Base-by-base conservation (phyloP, 2,888 invertebrate species). In the Pyralis farinalis region DNA sequence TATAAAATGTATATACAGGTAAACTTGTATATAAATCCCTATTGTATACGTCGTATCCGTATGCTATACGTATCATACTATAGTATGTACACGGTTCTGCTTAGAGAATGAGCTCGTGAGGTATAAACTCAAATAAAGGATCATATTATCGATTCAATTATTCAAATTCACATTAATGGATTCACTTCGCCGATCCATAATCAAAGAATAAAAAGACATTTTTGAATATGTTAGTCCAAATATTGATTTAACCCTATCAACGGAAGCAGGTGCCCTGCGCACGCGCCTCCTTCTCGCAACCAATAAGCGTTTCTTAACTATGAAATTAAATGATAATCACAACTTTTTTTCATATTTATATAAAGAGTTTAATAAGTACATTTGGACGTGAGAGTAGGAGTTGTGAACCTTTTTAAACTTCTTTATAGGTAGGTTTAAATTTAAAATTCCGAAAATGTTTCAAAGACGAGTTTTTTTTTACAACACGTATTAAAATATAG, bases 301-400 rank as follows among this genome's bases (percentile, higher is more conserved):
- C 85, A 84, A 82, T 86, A 81, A 84, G 73, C 74, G 79, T 78
- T 75, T 70, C 75, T 71, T 71, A 77, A 76, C 86, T 87, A 87
- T 86, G 86, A 88, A 88, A 88, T 87, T 87, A 87, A 88, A 88
- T 88, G 87, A 85, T 87, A 87, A 87, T 87, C 85, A 84, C 71
- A 48, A 68, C 72, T 78, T 84, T 86, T 74, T 79, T 80, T 77
- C 71, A 77, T 80, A 81, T 85, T 80, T 82, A 75, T 75, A 71
- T 73, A 78, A 72, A 76, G 71, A 71, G 70, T 77, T 71, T 79
- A 77, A 78, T 80, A 83, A 82, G 83, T 75, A 72, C 70, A 69
- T 75, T 80, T 76, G 63, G 65, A 65, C 68, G 61, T 53, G 58
- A 53, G 51, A 42, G 12, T 64, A 72, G 76, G 43, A 49, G 44